A percentile compares a stretch with the other conserved stretches of the same genome.
These are phyloP conservation scores for Epicampocera succincta DNA, from an alignment of 2,888 invertebrate genomes.

Conservation along the genomic window DNA sequence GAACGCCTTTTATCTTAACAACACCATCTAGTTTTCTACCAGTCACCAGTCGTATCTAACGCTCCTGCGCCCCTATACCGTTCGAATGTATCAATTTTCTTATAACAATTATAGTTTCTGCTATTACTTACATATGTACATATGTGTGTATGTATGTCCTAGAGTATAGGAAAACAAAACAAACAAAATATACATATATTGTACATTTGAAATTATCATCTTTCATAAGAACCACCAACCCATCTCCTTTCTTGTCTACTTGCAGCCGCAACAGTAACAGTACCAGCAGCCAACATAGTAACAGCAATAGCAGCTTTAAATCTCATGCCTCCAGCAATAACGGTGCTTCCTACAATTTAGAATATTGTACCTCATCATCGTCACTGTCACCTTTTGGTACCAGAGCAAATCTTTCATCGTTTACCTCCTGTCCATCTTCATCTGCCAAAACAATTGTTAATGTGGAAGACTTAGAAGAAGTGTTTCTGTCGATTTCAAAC, in stretches of 20 bases:
- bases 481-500: constrained; percentile 64
- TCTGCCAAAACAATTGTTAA: constrained; percentile 67
- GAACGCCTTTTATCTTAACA: constrained; percentile 54
- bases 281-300: constrained; percentile 71
- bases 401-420: constrained; percentile 64
- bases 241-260: constrained; percentile 45
- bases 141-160: too few species aligned
- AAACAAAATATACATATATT: too few species aligned
- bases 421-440: constrained; percentile 66
- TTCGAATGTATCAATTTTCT: constrained; percentile 66
- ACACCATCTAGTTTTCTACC: constrained; percentile 40
- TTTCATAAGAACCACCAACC: constrained; percentile 30
- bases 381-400: constrained; percentile 67
- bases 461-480: constrained; percentile 65
- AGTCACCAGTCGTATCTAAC: constrained; percentile 1
- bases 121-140: constrained; percentile 31
- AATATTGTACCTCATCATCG: constrained; percentile 71
- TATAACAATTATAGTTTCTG: constrained; percentile 45
- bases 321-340: constrained; percentile 67
- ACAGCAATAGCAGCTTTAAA: constrained; percentile 68
- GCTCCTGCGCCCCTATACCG: constrained; percentile 61
- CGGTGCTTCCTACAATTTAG: constrained; percentile 66
- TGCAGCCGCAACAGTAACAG: constrained; percentile 73
- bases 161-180: too few species aligned
- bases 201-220: constrained; percentile 43